Base-by-base conservation (phyloP, 2,113 vertebrate species). In the Perccottus glenii region DNA sequence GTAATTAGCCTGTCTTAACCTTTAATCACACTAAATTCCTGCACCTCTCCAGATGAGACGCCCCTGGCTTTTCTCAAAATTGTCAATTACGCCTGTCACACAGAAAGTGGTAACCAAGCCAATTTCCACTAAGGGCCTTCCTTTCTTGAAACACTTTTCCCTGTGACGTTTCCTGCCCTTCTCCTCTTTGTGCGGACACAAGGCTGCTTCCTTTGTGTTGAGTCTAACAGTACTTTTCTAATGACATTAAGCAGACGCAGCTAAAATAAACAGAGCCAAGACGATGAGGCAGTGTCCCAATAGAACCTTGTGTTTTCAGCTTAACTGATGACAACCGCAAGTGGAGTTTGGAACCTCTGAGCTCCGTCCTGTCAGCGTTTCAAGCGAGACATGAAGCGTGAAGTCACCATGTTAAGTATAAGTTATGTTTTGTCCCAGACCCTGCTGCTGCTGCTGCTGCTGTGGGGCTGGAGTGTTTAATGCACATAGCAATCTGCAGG, bases 1-100 rank as follows among this genome's bases (percentile, higher is more conserved):
- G 86, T 85, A 85, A 92, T 90, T 85, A 87, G 80, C 82, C 78
- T 64, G 75, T 78, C 76, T 79, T 89, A 87, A 90, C 86, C 83
- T 90, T 85, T 88, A 76, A 87, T 81, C 75, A 78, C 78, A 11
- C 72, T 66, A 70, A 83, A 84, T 80, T 83, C 74, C 73, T 75
- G 63, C 14, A 71, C 52, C 76, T 71, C 63, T 70, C 67, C 66
- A 67, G 77, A 87, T 67, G 62, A 82, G 67, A 85, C 75, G 62
- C 71, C 58, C 53, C 33, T 70, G 74, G 75, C 77, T 73, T 47
- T 9, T 38, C 67, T 87, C 73, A 64, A 75, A 77, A 84, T 83
- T 80, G 78, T 81, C 85, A 87, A 83, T 88, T 79, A 83, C 27
- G 61, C 52, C 80, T 75, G 84, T 79, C 78, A 88, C 62, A 61